Evolutionary conservation across 2,888 invertebrate genomes (phyloP).

Genomic region (Caenorhabditis sp.): DNA sequence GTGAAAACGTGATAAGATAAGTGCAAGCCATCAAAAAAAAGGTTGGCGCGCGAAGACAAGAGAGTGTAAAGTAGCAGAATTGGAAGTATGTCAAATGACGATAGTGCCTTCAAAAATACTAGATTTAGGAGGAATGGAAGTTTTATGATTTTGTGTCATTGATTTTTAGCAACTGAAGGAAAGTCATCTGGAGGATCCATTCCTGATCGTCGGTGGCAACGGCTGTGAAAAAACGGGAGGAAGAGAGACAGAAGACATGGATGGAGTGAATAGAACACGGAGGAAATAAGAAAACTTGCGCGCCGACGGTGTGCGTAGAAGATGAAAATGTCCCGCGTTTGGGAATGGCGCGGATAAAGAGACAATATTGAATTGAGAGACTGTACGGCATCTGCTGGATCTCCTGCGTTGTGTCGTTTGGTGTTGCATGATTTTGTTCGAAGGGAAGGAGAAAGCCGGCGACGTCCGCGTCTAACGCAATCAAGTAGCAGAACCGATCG

Average conservation of each 20-base stretch:
- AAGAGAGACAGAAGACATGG: background rate
- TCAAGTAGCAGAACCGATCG: conserved; percentile 11
- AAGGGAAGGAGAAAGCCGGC: conserved; percentile 17
- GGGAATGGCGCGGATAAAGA: conserved; percentile 41
- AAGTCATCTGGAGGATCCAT: conserved; percentile 1
- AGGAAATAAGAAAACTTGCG: conserved; percentile 34
- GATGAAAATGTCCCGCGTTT: conserved; percentile 27
- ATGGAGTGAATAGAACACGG: conserved; percentile 22
- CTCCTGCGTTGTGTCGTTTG: conserved; percentile 22
- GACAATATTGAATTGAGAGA: conserved; percentile 48
- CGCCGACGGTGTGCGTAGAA: background rate
- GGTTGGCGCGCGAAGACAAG: conserved; percentile 5
- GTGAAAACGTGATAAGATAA: conserved; percentile 46
- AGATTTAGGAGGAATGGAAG: conserved; percentile 2
- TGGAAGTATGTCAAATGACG: conserved; percentile 38
- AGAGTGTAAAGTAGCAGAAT: conserved; percentile 35
- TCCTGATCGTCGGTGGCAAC: conserved; percentile 11
- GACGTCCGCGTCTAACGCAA: conserved; percentile 14
- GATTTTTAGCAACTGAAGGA: too few species aligned
- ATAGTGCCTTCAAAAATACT: background rate
- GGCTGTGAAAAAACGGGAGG: conserved; percentile 18
- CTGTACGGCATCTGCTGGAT: conserved; percentile 35
- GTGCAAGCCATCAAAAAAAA: conserved; percentile 23
- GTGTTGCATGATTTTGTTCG: conserved; percentile 36
- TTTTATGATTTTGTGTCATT: background rate